Conservation (phyloP, 2,113 vertebrate species). For the Bambusicola thoracicus region DNA sequence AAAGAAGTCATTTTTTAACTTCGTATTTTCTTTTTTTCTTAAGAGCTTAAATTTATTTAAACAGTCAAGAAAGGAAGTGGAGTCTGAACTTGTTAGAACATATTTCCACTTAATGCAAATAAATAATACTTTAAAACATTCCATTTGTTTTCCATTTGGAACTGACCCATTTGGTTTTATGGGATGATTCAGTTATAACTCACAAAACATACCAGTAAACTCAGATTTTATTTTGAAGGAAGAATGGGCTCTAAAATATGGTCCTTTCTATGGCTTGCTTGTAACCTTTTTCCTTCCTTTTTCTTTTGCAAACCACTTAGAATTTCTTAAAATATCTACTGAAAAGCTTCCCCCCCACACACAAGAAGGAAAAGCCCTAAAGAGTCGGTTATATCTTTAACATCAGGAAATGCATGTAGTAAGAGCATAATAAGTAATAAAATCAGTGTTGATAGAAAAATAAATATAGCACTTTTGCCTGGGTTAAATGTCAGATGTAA, state of each 20-base stretch:
- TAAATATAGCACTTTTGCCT: slow-evolving; percentile 78
- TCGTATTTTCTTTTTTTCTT: slow-evolving; percentile 26
- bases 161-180: neutral
- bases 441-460: slow-evolving; percentile 75
- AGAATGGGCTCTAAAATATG: neutral
- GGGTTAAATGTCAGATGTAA: slow-evolving; percentile 77
- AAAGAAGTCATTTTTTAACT: neutral
- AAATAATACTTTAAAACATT: slow-evolving; percentile 70
- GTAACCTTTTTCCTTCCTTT: neutral
- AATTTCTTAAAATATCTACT: neutral
- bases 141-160: slow-evolving; percentile 30
- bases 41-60: slow-evolving; percentile 61
- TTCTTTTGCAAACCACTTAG: neutral
- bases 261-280: neutral
- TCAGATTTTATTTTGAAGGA: slow-evolving; percentile 6
- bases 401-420: slow-evolving; percentile 77
- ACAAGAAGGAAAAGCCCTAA: neutral
- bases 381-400: slow-evolving; percentile 42
- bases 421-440: slow-evolving; percentile 77
- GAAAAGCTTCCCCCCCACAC: neutral
- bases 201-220: neutral
- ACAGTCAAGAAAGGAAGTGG: slow-evolving; percentile 41
- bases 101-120: slow-evolving; percentile 63
- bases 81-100: slow-evolving; percentile 42
- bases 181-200: slow-evolving; percentile 1